A percentile compares a stretch with the other conserved stretches of the same genome.
Conservation (phyloP, 2,888 invertebrate genomes). For the Leuctra nigra region DNA sequence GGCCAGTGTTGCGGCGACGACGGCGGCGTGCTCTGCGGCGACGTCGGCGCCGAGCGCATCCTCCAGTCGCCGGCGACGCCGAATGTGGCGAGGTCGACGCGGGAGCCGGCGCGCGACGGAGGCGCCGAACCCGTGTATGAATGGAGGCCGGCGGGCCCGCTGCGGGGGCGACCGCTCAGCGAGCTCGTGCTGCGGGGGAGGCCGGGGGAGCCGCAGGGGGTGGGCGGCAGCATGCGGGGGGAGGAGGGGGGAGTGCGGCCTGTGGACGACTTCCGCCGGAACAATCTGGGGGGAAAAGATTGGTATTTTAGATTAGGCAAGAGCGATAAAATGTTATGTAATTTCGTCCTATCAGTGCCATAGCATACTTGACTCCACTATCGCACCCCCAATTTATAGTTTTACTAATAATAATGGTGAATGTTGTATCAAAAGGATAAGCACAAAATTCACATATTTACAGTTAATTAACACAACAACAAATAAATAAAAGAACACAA, state of each 20-base stretch:
- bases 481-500: too few species aligned
- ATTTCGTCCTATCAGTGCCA: too few species aligned
- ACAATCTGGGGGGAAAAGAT: constrained; percentile 31
- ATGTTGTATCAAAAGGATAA: too few species aligned
- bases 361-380: too few species aligned
- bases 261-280: constrained; percentile 39
- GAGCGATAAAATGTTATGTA: too few species aligned
- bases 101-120: constrained; percentile 32
- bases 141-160: constrained; percentile 71
- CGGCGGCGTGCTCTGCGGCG: constrained; percentile 68
- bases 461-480: too few species aligned
- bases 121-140: constrained; percentile 56
- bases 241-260: constrained; percentile 40
- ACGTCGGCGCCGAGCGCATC: constrained; percentile 63
- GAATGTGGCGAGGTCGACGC: constrained; percentile 29
- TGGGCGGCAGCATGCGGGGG: constrained; percentile 34
- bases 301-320: too few species aligned
- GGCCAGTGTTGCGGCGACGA: constrained; percentile 64
- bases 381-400: too few species aligned
- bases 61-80: constrained; percentile 38
- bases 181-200: constrained; percentile 25
- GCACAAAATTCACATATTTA: too few species aligned
- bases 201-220: constrained; percentile 35
- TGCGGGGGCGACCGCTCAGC: constrained; percentile 55
- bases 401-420: too few species aligned